Percentiles rank a stretch among this genome's conserved stretches.
phyloP scores from a whole-genome alignment of 1,140 invertebrate species.

The Drosophila ironensis region DNA sequence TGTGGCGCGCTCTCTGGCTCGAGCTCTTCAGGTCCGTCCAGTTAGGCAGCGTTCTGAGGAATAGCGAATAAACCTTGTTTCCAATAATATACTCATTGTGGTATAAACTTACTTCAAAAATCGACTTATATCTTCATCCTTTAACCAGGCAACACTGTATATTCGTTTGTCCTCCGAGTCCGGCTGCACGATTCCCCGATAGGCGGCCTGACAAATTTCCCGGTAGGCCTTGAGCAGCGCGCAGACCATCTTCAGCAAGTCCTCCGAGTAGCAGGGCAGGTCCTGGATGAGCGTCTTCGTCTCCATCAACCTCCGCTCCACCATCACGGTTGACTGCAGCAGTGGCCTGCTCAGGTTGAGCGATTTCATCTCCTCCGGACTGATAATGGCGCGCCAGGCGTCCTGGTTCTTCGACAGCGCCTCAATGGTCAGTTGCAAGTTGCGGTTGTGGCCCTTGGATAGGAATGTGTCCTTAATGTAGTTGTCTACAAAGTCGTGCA shows the following conservation, averaged over 20 bases:
- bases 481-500: constrained; percentile 89
- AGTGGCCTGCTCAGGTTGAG: constrained; percentile 86
- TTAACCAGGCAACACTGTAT: constrained; percentile 94
- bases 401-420: constrained; percentile 88
- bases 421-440: constrained; percentile 85
- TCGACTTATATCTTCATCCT: constrained; percentile 96
- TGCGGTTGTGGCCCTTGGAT: constrained; percentile 84
- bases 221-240: constrained; percentile 86
- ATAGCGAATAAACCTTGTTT: too few species aligned
- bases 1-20: constrained; percentile 80
- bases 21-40: constrained; percentile 89
- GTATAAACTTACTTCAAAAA: constrained; percentile 87
- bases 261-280: constrained; percentile 84
- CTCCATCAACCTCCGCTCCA: constrained; percentile 88
- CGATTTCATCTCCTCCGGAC: constrained; percentile 86
- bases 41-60: constrained; percentile 89
- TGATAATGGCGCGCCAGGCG: constrained; percentile 87
- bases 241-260: constrained; percentile 80
- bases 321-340: constrained; percentile 86
- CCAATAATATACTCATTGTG: background rate
- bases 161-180: constrained; percentile 90
- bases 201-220: constrained; percentile 89
- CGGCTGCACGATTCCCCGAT: constrained; percentile 90
- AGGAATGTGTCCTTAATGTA: constrained; percentile 89
- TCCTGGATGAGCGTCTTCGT: constrained; percentile 87